Base-by-base conservation (phyloP, 2,888 invertebrate species). In the Formica aserva region DNA sequence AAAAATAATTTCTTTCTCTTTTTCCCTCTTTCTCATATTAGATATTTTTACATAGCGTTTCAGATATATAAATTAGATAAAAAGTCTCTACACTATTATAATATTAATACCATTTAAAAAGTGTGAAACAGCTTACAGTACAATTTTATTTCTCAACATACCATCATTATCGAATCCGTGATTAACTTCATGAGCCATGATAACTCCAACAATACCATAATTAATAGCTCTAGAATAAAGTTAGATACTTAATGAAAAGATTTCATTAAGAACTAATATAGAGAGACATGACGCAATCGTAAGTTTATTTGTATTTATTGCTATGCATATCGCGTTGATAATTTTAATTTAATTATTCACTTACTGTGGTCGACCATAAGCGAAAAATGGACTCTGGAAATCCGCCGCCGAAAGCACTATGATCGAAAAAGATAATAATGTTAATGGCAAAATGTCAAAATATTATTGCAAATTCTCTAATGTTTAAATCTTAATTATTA, bases 111-210 rank as follows among this genome's bases (percentile, higher is more conserved):
- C 13, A 11, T 15, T 65, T 57, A 35, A 6, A n/a, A 48, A 48
- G 18, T n/a, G 2, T 11, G 22, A 26, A 1, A 29, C 1, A 6
- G 2, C 26, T 22, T 18, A 38, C 11, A 35, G 11, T 11, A 22
- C 18, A 57, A 55, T 55, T 38, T 35, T 41, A 52, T 75, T 41
- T 45, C 48, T 38, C 48, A 11, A 45, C 45, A 45, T 65, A 89
- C 90, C 88, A 2, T 1, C 0, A 32, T 87, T 13, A 22, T 90
- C 90, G 48, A 90, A 90, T 67, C 88, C 90, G 5, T 89, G 90
- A 66, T 88, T 89, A 13, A 90, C 85, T 67, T 90, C 90, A 22
- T 90, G 89, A 8, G 48, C 85, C 82, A 89, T 88, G 9, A 87
- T 38, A 0, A 83, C 48, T 13, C 88, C 89, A 67, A 89, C 38